Evolutionary conservation across 2,888 invertebrate species (phyloP), one percentile per base, ranked within the genome.

Genomic region (Polia nebulosa): DNA sequence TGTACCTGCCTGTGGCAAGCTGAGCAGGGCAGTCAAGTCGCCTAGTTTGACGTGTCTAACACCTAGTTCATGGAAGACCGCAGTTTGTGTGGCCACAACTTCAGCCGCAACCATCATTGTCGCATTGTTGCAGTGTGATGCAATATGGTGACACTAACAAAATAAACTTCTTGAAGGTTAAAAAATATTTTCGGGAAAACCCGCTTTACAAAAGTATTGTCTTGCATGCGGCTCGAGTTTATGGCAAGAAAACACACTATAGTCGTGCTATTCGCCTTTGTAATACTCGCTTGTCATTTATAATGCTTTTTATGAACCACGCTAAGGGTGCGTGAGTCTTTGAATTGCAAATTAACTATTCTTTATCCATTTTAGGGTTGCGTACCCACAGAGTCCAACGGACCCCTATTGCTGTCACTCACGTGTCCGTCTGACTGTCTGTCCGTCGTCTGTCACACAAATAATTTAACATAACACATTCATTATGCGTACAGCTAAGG

Each of bases 281-380:
- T 22, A 49, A 47, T 41, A 55, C 17, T 32, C 13, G 11, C 32
- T 74, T 29, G 34, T 55, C 49, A 65, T 73, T 49, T 36, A 47
- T 36, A 32, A 65, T 29, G 53, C 13, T 36, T 55, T 70, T 27
- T 52, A 17, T 44, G 41, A 53, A 45, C 32, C 64, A 22, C 32
- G 15, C 36, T 45, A 36, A 13, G 29, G 34, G 41, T 66, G 22
- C 22, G 64, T 32, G 52, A 32, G 34, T 29, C 27, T 34, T 64
- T 70, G 47, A 73, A 69, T 68, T 69, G 69, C 47, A 47, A 55
- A 67, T 55, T 47, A 47, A 41, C 17, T 67, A 13, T 27, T 13
- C 45, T 39, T 55, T 55, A 45, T 72, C 20, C 20, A 32, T 25
- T 41, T n/a, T n/a, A n/a, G n/a, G n/a, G n/a, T n/a, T n/a, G n/a